Evolutionary conservation across 2,888 invertebrate species (phyloP), one percentile per base, ranked within the genome.

Genomic region (Apamea crenata): DNA sequence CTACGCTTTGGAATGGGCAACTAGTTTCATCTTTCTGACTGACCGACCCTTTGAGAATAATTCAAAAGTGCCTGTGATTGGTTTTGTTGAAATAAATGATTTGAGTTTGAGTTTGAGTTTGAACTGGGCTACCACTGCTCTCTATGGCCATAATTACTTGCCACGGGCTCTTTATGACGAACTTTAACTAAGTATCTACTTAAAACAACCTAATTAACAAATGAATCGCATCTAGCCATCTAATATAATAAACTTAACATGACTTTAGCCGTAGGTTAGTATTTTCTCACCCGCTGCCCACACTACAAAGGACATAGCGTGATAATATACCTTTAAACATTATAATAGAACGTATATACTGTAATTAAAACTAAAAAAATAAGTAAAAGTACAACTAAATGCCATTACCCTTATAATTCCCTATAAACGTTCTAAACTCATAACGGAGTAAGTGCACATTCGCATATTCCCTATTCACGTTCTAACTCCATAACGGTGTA

Each of bases 371-470:
- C 16, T 25, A 71, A 47, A 32, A 83, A 84, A 76, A 73, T 25
- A 53, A 71, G 12, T 81, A 44, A 74, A 77, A 69, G 65, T 59
- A 14, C 18, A 29, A 69, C 25, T 65, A 86, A 89, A 90, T 89
- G 84, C 74, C 90, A 90, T 87, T 86, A 88, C 77, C 83, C 84
- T 83, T 71, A 84, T 72, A 78, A 74, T 74, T 82, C 77, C 83
- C 74, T 63, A 84, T 86, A 84, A 81, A 72, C 36, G 47, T 18
- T 40, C 36, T 59, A 72, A 65, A n/a, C 59, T 0, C 82, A 80
- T 40, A 82, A 71, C 16, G 47, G 16, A 56, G 72, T 87, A 89
- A 87, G 71, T 83, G 67, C 78, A 75, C 36, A 61, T 59, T 71
- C 12, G 12, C 29, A 18, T 61, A 73, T 72, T 82, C 78, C 82